These are phyloP conservation scores for Hydriomena furcata DNA, from an alignment of 2,888 invertebrate species.

Conservation along the genomic window DNA sequence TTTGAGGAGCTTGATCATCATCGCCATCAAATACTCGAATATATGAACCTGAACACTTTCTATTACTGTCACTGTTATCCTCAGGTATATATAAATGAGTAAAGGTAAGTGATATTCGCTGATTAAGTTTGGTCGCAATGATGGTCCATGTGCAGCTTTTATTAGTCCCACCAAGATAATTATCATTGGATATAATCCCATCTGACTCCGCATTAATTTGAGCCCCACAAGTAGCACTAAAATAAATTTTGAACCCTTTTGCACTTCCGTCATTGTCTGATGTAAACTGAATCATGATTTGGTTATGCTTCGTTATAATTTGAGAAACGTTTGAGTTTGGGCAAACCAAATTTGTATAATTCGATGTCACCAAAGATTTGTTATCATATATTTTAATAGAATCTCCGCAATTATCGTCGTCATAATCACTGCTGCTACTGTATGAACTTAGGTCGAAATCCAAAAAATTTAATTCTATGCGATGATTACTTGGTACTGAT, in stretches of 20 bases:
- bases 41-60: conserved; percentile 60
- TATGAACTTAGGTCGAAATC: conserved; percentile 85
- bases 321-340: conserved; percentile 55
- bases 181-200: conserved; percentile 79
- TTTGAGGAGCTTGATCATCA: conserved; percentile 84
- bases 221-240: conserved; percentile 88
- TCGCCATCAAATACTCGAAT: conserved; percentile 88
- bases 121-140: conserved; percentile 75
- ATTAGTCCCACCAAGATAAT: conserved; percentile 51
- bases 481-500: conserved; percentile 85
- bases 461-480: conserved; percentile 86
- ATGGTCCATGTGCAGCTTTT: conserved; percentile 90
- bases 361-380: conserved; percentile 49
- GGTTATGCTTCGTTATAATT: conserved; percentile 84
- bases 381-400: conserved; percentile 66
- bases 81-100: conserved; percentile 80
- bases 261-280: conserved; percentile 82
- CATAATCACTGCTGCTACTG: conserved; percentile 70
- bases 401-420: conserved; percentile 49
- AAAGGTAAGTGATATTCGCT: conserved; percentile 87
- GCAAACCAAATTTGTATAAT: conserved; percentile 78
- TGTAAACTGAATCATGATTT: conserved; percentile 86
- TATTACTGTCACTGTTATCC: conserved; percentile 48
- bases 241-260: conserved; percentile 91
- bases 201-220: conserved; percentile 78